Base-by-base conservation (phyloP, 2,888 invertebrate genomes). In the Nipponacmea schrenckii region DNA sequence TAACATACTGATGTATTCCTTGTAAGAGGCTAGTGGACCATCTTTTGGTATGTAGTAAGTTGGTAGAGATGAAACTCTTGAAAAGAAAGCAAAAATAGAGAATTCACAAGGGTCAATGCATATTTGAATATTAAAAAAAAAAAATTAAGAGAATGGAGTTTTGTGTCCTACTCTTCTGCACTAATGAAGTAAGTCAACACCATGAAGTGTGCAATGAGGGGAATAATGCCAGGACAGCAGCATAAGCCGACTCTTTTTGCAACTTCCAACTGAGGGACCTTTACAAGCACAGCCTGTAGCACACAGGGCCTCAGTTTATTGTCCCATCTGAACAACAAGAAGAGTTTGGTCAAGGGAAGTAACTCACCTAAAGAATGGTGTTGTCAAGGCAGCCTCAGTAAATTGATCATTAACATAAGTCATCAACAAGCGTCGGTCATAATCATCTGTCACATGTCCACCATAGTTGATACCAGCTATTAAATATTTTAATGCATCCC, bases 391-490 rank as follows among this genome's bases (percentile, higher is more conserved):
- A 39, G 93, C 93, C 67, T 94, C 94, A 82, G 92, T 93, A 89
- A 95, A 95, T 90, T 92, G 94, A 87, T 94, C 94, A 87, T 94
- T 93, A 82, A 95, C 94, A 85, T 96, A 96, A 0, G 95, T 95
- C 77, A 92, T 91, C 31, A 96, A 90, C 39, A 96, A 91, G 24
- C 95, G 90, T 75, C 93, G 90, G 89, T 93, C 93, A 92, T 93
- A 93, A 83, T 93, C 93, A 85, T 94, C 93, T 1, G 93, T 93
- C 81, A 94, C 93, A 87, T 95, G 95, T 0, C 96, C 96, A 46
- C 96, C 96, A 86, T 96, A 96, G 90, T 94, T 95, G 78, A 96
- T 94, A 80, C 94, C 95, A 0, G 95, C 94, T 85, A 96, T 94
- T 74, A 96, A 90, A 88, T 95, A 96, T 80, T 95, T 95, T 66